Percentiles rank a stretch among this genome's conserved stretches.
These are phyloP conservation scores for Rattus rattus DNA, from an alignment of 2,113 vertebrate genomes.

Conservation along the genomic window DNA sequence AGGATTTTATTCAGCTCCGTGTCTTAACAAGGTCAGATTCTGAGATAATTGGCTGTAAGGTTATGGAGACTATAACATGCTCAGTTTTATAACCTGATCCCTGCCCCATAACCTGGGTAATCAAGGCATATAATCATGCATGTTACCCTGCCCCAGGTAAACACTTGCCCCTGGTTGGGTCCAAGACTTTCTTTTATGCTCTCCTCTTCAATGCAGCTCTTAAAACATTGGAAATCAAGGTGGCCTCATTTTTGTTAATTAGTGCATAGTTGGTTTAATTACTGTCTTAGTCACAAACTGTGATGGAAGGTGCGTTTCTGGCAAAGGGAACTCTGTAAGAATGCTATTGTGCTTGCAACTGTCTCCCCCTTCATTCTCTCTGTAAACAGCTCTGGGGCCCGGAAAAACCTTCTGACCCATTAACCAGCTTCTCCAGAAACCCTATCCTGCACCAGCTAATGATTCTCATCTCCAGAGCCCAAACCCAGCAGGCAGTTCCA, in stretches of 20 bases:
- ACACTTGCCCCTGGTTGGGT: slow-evolving; percentile 19
- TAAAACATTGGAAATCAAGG: slow-evolving; percentile 53
- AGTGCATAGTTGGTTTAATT: slow-evolving; percentile 49
- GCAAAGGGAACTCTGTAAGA: neutral
- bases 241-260: slow-evolving; percentile 35
- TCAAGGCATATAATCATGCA: slow-evolving; percentile 39
- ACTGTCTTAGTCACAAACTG: slow-evolving; percentile 19
- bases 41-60: slow-evolving; percentile 66
- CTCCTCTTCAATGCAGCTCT: slow-evolving; percentile 28
- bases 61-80: slow-evolving; percentile 32
- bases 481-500: slow-evolving; percentile 24
- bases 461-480: slow-evolving; percentile 51
- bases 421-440: neutral
- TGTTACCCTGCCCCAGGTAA: slow-evolving; percentile 19
- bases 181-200: slow-evolving; percentile 55
- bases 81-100: slow-evolving; percentile 41
- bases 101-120: slow-evolving; percentile 54
- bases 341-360: neutral
- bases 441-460: slow-evolving; percentile 37
- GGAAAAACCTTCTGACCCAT: slow-evolving; percentile 42
- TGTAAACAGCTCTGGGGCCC: slow-evolving; percentile 30
- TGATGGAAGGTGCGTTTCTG: neutral
- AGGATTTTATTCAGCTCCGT: slow-evolving; percentile 26
- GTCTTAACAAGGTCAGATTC: slow-evolving; percentile 63
- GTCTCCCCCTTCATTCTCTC: neutral